Evolutionary conservation across 2,888 invertebrate species (phyloP).

Genomic region (Scelioninae gen. 1): DNA sequence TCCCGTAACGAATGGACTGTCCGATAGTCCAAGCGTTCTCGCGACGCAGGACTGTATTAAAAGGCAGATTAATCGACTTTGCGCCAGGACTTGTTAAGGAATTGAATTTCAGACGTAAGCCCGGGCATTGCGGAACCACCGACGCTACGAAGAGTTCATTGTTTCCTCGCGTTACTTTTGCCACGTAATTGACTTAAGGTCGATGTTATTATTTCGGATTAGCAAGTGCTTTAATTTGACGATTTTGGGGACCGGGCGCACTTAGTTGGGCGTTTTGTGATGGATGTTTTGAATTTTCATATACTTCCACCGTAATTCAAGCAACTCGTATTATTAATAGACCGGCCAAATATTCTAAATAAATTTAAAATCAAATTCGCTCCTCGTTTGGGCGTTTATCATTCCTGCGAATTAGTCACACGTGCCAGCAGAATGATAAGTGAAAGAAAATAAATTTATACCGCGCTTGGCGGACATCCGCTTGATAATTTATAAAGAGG

Average conservation of each 20-base stretch:
- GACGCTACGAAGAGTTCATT: constrained; percentile 55
- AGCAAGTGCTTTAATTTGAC: constrained; percentile 39
- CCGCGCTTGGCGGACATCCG: constrained; percentile 43
- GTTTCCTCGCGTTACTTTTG: constrained; percentile 64
- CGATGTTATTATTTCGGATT: constrained; percentile 62
- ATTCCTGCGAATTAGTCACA: constrained; percentile 32
- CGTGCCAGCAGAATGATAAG: constrained; percentile 37
- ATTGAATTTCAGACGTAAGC: constrained; percentile 70
- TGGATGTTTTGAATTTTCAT: too few species aligned
- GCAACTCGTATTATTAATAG: neutral
- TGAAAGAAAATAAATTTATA: constrained; percentile 20
- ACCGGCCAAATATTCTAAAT: too few species aligned
- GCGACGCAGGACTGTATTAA: constrained; percentile 74
- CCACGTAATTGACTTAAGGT: constrained; percentile 64
- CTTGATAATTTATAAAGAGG: constrained; percentile 48
- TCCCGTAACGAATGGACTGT: constrained; percentile 76
- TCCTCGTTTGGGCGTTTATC: constrained; percentile 33
- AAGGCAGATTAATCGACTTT: constrained; percentile 77
- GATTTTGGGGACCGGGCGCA: constrained; percentile 16
- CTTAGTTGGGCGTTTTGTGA: too few species aligned
- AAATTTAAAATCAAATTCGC: constrained; percentile 37
- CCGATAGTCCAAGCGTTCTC: constrained; percentile 71
- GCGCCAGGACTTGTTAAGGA: constrained; percentile 68
- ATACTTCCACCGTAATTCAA: neutral
- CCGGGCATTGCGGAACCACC: constrained; percentile 36